phyloP scores from a whole-genome alignment of 2,888 invertebrate species.

The Platerodrilus igneus region DNA sequence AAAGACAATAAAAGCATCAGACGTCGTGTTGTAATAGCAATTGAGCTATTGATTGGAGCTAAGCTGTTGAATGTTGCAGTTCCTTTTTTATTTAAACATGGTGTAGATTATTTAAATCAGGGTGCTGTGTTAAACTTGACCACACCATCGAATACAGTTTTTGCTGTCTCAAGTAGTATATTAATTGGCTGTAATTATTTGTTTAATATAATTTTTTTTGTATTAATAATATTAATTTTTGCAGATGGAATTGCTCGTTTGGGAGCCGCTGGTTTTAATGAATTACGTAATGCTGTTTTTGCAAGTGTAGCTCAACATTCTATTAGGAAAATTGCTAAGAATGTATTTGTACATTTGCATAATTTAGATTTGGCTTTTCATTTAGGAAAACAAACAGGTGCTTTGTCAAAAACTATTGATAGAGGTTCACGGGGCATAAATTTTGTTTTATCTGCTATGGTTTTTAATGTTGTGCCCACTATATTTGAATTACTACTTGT shows the following conservation, averaged over 20 bases:
- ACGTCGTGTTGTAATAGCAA: constrained; percentile 76
- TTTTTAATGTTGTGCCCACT: constrained; percentile 96
- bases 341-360: constrained; percentile 94
- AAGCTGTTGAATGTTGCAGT: constrained; percentile 88
- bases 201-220: no score
- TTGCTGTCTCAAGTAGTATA: constrained; percentile 73
- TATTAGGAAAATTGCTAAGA: constrained; percentile 87
- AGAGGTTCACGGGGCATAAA: constrained; percentile 94
- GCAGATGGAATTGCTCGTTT: constrained; percentile 91
- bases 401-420: constrained; percentile 65
- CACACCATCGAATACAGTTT: constrained; percentile 73
- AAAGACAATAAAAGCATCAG: constrained; percentile 74
- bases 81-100: constrained; percentile 93
- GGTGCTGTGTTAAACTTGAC: constrained; percentile 63
- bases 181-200: constrained; percentile 78
- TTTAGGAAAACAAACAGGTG: constrained; percentile 83
- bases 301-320: constrained; percentile 97
- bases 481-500: constrained; percentile 90
- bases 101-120: constrained; percentile 81
- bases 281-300: constrained; percentile 95
- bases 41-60: constrained; percentile 73
- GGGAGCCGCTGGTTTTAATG: constrained; percentile 89
- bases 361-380: constrained; percentile 93
- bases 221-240: no score
- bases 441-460: constrained; percentile 93